phyloP scores from a whole-genome alignment of 2,113 vertebrate genomes.

The Okapia johnstoni region DNA sequence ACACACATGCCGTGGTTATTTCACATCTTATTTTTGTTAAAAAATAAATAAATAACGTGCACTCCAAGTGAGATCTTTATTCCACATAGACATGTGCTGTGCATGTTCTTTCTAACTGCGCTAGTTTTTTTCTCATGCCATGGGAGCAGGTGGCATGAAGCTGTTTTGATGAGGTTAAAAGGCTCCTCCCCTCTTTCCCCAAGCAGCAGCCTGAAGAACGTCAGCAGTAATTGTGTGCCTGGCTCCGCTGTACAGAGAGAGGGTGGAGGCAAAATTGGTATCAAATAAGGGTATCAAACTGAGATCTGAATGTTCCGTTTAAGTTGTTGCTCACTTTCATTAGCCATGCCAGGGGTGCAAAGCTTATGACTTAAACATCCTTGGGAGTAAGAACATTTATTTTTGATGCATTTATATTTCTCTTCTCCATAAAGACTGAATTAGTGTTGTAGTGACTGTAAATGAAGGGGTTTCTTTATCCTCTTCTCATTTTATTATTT shows the following conservation, averaged over 20 bases:
- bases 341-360: slow-evolving; percentile 68
- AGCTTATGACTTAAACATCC: slow-evolving; percentile 66
- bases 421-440: slow-evolving; percentile 61
- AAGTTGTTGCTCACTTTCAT: slow-evolving; percentile 77
- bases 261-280: slow-evolving; percentile 78
- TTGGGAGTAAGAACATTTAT: slow-evolving; percentile 42
- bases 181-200: slow-evolving; percentile 81
- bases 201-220: slow-evolving; percentile 81
- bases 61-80: slow-evolving; percentile 23
- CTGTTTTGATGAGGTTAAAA: slow-evolving; percentile 85
- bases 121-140: slow-evolving; percentile 76
- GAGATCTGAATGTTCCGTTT: slow-evolving; percentile 73
- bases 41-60: neutral
- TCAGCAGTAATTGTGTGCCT: slow-evolving; percentile 85
- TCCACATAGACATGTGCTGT: neutral
- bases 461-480: slow-evolving; percentile 45
- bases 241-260: slow-evolving; percentile 76
- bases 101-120: slow-evolving; percentile 58
- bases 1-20: neutral
- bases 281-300: slow-evolving; percentile 76
- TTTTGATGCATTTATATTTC: slow-evolving; percentile 50
- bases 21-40: slow-evolving; percentile 22
- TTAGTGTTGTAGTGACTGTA: slow-evolving; percentile 47
- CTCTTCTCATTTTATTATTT: slow-evolving; percentile 62
- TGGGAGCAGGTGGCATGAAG: slow-evolving; percentile 86